A percentile compares a stretch with the other conserved stretches of the same genome.
Evolutionary conservation across 2,797 vertebrate species (phyloP).

Genomic region (Sebastes elongatus): DNA sequence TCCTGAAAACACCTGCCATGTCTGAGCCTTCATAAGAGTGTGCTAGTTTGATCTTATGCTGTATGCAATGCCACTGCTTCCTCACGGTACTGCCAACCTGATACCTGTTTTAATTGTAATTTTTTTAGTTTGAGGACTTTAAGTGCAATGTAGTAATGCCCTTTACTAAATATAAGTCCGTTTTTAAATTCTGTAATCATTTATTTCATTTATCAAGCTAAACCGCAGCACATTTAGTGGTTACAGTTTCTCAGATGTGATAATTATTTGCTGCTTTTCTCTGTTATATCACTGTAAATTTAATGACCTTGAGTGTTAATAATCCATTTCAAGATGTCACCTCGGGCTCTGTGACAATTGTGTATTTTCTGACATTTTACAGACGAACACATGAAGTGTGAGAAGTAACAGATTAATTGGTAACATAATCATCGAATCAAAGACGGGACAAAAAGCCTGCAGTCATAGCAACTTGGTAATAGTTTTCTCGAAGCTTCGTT

Average conservation of each 20-base stretch:
- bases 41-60: neutral
- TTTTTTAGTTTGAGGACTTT: neutral
- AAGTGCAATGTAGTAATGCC: neutral
- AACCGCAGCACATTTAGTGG: neutral
- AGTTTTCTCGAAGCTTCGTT: neutral
- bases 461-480: neutral
- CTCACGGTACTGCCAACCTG: neutral
- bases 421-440: fast-evolving
- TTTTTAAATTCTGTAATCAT: neutral
- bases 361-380: neutral
- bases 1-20: too few species aligned
- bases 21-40: neutral
- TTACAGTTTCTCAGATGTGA: too few species aligned
- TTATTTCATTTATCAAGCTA: too few species aligned
- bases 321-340: neutral
- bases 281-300: neutral
- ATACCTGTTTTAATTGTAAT: neutral
- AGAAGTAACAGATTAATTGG: neutral
- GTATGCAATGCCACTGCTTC: neutral
- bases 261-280: too few species aligned
- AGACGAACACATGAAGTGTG: neutral
- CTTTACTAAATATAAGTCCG: neutral
- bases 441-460: neutral
- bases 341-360: neutral
- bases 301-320: neutral